phyloP scores from a whole-genome alignment of 2,797 vertebrate genomes.

The Pangasius djambal region DNA sequence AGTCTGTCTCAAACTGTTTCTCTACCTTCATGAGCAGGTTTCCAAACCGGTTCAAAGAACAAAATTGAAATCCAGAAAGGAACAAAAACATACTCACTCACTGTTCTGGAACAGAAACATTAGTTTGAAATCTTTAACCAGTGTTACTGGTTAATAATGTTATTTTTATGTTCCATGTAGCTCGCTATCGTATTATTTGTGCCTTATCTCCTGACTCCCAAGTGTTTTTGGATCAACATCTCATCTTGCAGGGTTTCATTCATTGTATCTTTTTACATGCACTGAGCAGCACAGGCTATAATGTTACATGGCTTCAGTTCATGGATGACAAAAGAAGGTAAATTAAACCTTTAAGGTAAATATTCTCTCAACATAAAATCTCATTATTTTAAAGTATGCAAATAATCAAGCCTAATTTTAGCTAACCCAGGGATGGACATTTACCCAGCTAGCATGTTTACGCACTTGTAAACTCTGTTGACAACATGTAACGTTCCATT shows the following conservation, averaged over 20 bases:
- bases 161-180: neutral
- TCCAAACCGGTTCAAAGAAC: neutral
- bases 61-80: neutral
- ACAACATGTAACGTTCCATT: neutral
- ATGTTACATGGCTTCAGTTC: neutral
- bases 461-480: neutral
- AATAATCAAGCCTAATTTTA: neutral
- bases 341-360: neutral
- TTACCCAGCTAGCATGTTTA: neutral
- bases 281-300: neutral
- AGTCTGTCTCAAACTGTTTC: neutral
- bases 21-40: neutral
- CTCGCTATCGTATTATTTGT: neutral
- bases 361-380: neutral
- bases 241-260: neutral
- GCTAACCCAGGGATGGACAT: neutral
- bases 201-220: neutral
- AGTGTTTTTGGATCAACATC: neutral
- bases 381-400: slow-evolving; percentile 2
- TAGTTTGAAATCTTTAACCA: neutral
- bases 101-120: neutral
- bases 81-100: neutral
- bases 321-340: neutral
- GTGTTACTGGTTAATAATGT: neutral
- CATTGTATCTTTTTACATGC: neutral